Percentiles rank a stretch among this genome's conserved stretches.
These are phyloP conservation scores for Zeus faber DNA, from an alignment of 2,113 vertebrate genomes.

Conservation along the genomic window DNA sequence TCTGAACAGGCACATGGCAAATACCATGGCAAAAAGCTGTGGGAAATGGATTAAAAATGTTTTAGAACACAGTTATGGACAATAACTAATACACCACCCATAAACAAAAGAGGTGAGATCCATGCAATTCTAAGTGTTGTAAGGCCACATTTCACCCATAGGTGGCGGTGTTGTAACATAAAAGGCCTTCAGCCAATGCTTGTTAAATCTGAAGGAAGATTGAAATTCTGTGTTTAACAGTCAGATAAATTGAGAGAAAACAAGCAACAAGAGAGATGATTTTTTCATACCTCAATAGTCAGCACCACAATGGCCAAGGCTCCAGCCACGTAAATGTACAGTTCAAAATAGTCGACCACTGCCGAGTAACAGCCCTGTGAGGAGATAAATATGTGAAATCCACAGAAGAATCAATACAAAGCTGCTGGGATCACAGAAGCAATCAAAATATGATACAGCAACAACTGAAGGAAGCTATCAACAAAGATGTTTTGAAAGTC, in stretches of 20 bases:
- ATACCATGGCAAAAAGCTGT: constrained; percentile 94
- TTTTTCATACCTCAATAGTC: constrained; percentile 85
- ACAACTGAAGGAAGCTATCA: constrained; percentile 42
- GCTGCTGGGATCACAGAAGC: constrained; percentile 29
- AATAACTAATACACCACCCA: not conserved
- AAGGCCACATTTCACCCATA: constrained; percentile 34
- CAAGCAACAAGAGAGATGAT: constrained; percentile 1
- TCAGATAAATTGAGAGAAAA: not conserved
- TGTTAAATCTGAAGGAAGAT: constrained; percentile 17
- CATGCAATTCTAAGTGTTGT: constrained; percentile 6
- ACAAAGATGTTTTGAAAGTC: constrained; percentile 54
- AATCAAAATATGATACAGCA: constrained; percentile 49
- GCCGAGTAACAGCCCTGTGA: constrained; percentile 89
- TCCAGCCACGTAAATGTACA: constrained; percentile 91
- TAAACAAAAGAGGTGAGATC: not conserved
- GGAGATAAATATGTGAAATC: constrained; percentile 32
- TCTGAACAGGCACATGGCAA: constrained; percentile 96
- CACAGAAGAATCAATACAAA: constrained; percentile 42
- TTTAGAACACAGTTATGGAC: not conserved
- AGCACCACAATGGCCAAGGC: constrained; percentile 89
- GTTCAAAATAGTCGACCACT: constrained; percentile 89
- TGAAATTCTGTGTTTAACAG: constrained; percentile 10
- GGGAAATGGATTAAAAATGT: constrained; percentile 9
- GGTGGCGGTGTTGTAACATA: constrained; percentile 42
- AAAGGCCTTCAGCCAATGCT: not conserved